Conservation (phyloP, 92 coral and sea anemone species). For the Bergia puertoricense region DNA sequence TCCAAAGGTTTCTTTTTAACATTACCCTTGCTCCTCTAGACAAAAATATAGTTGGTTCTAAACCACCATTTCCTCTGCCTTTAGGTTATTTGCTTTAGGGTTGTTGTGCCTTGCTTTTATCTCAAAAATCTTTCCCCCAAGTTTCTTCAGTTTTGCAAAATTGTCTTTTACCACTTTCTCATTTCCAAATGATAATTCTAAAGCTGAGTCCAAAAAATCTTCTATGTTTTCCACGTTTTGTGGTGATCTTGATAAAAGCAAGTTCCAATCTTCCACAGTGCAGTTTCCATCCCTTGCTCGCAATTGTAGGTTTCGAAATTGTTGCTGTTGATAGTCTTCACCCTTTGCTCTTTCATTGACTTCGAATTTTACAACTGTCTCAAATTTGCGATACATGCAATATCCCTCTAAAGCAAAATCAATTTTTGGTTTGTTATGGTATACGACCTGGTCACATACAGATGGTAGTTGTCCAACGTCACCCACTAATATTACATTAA, state of each 20-base stretch:
- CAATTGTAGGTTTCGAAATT: conserved; percentile 42
- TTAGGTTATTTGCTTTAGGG: conserved; percentile 40
- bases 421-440: conserved; percentile 37
- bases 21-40: conserved; percentile 52
- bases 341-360: conserved; percentile 12
- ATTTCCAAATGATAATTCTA: too few relatives aligned
- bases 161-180: conserved; percentile 45
- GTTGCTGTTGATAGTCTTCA: conserved; percentile 15
- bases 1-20: conserved; percentile 56
- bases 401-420: not conserved
- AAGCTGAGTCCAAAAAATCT: too few relatives aligned
- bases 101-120: conserved; percentile 47
- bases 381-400: not conserved
- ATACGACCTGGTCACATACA: conserved; percentile 39
- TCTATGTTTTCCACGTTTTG: too few relatives aligned
- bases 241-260: conserved; percentile 33
- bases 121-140: conserved; percentile 35
- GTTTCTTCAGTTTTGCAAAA: conserved; percentile 45
- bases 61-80: conserved; percentile 56
- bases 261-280: conserved; percentile 48
- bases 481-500: conserved; percentile 48
- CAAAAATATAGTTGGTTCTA: conserved; percentile 39
- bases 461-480: conserved; percentile 49
- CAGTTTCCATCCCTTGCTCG: conserved; percentile 60
- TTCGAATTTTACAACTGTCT: conserved; percentile 2